Percentiles rank a stretch among this genome's conserved stretches.
These are phyloP conservation scores for Monomorium pharaonis DNA, from an alignment of 1,140 invertebrate genomes.

Conservation along the genomic window DNA sequence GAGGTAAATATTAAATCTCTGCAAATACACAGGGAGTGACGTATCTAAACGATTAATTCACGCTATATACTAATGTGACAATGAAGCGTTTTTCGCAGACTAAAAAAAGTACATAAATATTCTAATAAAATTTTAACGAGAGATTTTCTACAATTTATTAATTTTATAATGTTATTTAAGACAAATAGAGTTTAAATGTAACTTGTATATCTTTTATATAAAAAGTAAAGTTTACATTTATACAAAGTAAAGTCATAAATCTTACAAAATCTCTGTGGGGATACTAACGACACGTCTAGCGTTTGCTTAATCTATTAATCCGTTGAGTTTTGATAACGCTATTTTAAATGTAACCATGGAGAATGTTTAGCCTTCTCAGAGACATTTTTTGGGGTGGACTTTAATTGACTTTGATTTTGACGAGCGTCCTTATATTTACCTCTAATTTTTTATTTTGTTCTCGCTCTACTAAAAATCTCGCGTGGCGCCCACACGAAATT, in stretches of 20 bases:
- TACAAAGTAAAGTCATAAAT: neutral
- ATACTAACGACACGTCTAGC: conserved; percentile 11
- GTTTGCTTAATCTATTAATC: conserved; percentile 25
- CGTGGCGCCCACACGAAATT: neutral
- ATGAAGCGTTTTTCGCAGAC: neutral
- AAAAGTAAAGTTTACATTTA: too few species aligned
- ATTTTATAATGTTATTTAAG: neutral
- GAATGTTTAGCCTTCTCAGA: conserved; percentile 19
- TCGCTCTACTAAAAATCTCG: conserved; percentile 60
- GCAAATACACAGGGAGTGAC: neutral
- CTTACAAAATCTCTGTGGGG: neutral
- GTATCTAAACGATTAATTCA: neutral
- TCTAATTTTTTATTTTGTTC: conserved; percentile 68
- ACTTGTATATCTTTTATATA: neutral
- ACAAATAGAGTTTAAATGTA: neutral
- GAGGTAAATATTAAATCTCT: neutral
- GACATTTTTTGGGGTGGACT: conserved; percentile 80
- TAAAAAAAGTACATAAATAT: conserved; percentile 5
- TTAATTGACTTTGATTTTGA: conserved; percentile 79
- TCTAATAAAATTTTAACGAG: neutral
- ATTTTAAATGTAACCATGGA: neutral
- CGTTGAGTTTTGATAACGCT: neutral
- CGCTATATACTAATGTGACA: neutral
- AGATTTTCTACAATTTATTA: neutral
- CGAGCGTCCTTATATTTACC: conserved; percentile 15